phyloP scores from a whole-genome alignment of 2,797 vertebrate genomes.

The Natrix natrix region DNA sequence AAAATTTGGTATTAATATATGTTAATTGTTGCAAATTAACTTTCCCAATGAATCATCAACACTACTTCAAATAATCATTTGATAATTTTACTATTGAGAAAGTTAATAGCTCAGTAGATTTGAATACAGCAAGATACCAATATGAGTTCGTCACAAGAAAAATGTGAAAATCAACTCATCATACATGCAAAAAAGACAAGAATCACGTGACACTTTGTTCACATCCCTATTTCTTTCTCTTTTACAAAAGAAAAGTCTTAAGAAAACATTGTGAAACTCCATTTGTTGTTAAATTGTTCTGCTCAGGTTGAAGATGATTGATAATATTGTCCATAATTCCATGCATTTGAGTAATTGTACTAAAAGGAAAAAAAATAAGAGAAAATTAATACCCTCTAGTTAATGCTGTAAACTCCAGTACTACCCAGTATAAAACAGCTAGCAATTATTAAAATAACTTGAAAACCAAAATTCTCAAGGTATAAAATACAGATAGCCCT shows the following conservation, averaged over 20 bases:
- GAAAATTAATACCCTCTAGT: background rate
- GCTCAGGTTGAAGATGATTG: slow-evolving; percentile 91
- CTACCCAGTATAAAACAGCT: background rate
- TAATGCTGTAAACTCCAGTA: background rate
- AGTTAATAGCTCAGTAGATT: slow-evolving; percentile 57
- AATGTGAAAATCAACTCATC: slow-evolving; percentile 54
- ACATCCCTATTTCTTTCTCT: slow-evolving; percentile 62
- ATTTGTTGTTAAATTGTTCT: slow-evolving; percentile 37
- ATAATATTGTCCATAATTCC: slow-evolving; percentile 99
- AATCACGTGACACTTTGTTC: slow-evolving; percentile 65
- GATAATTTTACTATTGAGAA: slow-evolving; percentile 70
- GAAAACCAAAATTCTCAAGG: background rate
- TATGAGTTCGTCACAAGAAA: slow-evolving; percentile 61
- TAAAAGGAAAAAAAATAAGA: slow-evolving; percentile 54
- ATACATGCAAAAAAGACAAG: slow-evolving; percentile 67
- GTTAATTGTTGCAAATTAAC: background rate
- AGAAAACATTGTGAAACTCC: slow-evolving; percentile 44
- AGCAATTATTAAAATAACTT: background rate
- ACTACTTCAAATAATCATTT: slow-evolving; percentile 59
- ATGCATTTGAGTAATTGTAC: slow-evolving; percentile 90
- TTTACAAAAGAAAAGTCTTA: slow-evolving; percentile 60
- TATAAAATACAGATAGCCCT: background rate
- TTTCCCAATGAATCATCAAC: background rate
- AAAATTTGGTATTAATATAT: background rate
- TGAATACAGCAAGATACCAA: slow-evolving; percentile 58